phyloP scores from a whole-genome alignment of 1,140 invertebrate species.

The Lycorma delicatula region DNA sequence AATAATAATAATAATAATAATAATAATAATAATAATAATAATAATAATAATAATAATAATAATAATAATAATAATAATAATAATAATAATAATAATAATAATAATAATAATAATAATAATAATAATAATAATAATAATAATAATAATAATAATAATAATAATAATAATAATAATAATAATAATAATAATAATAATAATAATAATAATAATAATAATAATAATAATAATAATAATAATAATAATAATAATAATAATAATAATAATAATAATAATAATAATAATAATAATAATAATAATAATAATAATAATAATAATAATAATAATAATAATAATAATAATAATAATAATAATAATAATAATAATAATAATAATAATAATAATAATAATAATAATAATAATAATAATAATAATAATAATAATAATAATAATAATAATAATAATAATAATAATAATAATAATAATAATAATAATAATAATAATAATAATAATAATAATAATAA shows the following conservation, averaged over 20 bases:
- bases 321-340: not conserved
- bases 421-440: conserved; percentile 1
- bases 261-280: conserved; percentile 1
- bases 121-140: conserved; percentile 1
- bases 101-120: not conserved
- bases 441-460: conserved; percentile 4
- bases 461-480: not conserved
- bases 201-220: conserved; percentile 9
- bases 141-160: conserved; percentile 1
- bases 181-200: conserved; percentile 5
- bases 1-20: not conserved
- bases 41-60: not conserved
- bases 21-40: not conserved
- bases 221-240: conserved; percentile 7
- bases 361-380: conserved; percentile 1
- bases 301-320: not conserved
- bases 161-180: conserved; percentile 4
- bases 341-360: conserved; percentile 1
- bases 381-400: not conserved
- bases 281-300: not conserved
- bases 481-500: conserved; percentile 3
- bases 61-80: not conserved
- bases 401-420: conserved; percentile 1
- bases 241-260: conserved; percentile 8
- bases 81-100: not conserved